phyloP scores from a whole-genome alignment of 2,113 vertebrate genomes.

The Alectura lathami region DNA sequence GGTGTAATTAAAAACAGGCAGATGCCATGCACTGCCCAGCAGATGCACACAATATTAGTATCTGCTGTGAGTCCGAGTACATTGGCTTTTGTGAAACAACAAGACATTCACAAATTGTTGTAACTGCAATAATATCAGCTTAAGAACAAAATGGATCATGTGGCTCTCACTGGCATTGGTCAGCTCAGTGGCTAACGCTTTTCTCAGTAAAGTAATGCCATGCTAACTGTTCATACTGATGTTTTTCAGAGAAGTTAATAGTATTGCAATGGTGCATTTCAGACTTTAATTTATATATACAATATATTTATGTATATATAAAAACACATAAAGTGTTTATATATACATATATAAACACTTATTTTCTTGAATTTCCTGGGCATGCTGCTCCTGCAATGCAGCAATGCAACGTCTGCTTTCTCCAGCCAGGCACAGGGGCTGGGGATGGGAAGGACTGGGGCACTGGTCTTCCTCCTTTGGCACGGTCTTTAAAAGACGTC shows the following conservation, averaged over 20 bases:
- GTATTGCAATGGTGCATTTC: background rate
- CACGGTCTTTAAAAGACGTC: background rate
- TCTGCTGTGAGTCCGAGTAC: conserved; percentile 51
- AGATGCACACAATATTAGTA: conserved; percentile 48
- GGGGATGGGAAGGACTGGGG: background rate
- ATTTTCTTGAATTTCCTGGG: background rate
- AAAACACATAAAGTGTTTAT: too few relatives aligned
- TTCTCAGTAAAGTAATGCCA: background rate
- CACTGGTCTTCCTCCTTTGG: background rate
- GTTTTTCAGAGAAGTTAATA: background rate
- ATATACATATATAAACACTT: too few relatives aligned
- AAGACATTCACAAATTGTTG: conserved; percentile 38
- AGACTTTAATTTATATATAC: too few relatives aligned
- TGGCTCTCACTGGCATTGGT: background rate
- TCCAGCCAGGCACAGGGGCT: background rate
- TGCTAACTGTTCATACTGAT: background rate
- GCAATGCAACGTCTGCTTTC: background rate
- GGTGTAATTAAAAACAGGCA: conserved; percentile 68
- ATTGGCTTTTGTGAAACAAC: conserved; percentile 30
- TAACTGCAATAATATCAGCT: background rate
- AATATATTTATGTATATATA: too few relatives aligned
- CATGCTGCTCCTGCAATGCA: background rate
- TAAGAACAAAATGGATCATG: background rate
- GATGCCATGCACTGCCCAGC: conserved; percentile 49
- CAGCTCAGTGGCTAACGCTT: background rate